These are phyloP conservation scores for Loripinus fragilis DNA, from an alignment of 2,888 invertebrate genomes.

Conservation along the genomic window DNA sequence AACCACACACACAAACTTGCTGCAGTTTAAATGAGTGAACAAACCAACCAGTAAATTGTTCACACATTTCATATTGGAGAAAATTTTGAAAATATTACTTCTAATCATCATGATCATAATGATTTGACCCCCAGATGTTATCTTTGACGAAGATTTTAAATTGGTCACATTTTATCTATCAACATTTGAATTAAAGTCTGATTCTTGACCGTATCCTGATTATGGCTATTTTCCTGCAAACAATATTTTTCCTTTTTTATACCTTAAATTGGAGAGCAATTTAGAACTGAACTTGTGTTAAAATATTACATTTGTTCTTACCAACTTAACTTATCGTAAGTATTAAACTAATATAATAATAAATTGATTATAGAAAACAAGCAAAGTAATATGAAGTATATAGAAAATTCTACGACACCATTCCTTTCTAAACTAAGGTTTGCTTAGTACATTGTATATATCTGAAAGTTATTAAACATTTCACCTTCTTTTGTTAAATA, in stretches of 20 bases:
- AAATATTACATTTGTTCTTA: not conserved
- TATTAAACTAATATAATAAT: not conserved
- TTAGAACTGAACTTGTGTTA: not conserved
- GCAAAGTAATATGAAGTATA: not conserved
- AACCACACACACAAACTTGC: too few relatives aligned
- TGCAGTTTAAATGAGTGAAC: too few relatives aligned
- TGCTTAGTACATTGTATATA: not conserved
- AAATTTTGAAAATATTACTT: too few relatives aligned
- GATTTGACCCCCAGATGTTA: too few relatives aligned
- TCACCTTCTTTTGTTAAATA: not conserved
- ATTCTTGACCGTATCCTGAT: too few relatives aligned
- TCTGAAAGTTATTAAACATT: not conserved
- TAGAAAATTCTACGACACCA: slow-evolving; percentile 6
- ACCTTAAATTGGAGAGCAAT: not conserved
- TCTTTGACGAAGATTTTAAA: too few relatives aligned
- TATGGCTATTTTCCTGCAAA: not conserved
- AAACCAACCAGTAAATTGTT: too few relatives aligned
- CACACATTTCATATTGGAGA: too few relatives aligned
- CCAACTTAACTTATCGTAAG: not conserved
- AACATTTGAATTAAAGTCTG: too few relatives aligned
- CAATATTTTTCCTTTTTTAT: not conserved
- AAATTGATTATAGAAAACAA: slow-evolving; percentile 2
- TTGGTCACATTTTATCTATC: too few relatives aligned
- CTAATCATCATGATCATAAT: too few relatives aligned
- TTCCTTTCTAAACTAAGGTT: not conserved